Evolutionary conservation across 2,888 invertebrate species (phyloP), one percentile per base, ranked within the genome.

Genomic region (Dolichomitus sp.): DNA sequence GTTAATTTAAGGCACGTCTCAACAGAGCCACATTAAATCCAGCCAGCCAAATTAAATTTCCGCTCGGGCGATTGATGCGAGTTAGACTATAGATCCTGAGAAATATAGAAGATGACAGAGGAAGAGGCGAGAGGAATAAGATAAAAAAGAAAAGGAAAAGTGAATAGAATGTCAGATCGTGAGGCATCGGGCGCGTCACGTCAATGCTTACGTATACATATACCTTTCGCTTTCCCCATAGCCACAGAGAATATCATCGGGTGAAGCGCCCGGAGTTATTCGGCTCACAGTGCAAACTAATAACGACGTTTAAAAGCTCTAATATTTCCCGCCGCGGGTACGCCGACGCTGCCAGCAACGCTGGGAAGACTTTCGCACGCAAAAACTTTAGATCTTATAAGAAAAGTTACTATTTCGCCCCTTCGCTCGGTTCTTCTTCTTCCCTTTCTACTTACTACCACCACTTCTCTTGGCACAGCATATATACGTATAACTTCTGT

Each of bases 341-440:
- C 77, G 68, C 77, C 66, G 80, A 80, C 73, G 72, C 78, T 76
- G 74, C 66, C 68, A 81, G 40, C 61, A 61, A 75, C 83, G 84
- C 77, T 79, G 77, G 83, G 81, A 87, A 88, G 85, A 85, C 89
- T 89, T 90, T 89, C 89, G 89, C 89, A 89, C 91, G 89, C 89
- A 89, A 87, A 91, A 92, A 92, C 89, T 92, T 90, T 90, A 89
- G 89, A 89, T 91, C 91, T 92, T 89, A 91, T 92, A 92, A 92
- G 91, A 92, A 92, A 92, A 92, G 92, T 92, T 92, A 91, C 88
- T 87, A 88, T 87, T 88, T 86, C 87, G 85, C 84, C 74, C 87
- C 70, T 75, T 85, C 86, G 83, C 86, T 85, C 86, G 79, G 81
- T 88, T 89, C 89, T 89, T 88, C 89, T 86, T 80, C 77, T 72